Evolutionary conservation across 1,140 invertebrate genomes (phyloP).

Genomic region (Hestina assimilis): DNA sequence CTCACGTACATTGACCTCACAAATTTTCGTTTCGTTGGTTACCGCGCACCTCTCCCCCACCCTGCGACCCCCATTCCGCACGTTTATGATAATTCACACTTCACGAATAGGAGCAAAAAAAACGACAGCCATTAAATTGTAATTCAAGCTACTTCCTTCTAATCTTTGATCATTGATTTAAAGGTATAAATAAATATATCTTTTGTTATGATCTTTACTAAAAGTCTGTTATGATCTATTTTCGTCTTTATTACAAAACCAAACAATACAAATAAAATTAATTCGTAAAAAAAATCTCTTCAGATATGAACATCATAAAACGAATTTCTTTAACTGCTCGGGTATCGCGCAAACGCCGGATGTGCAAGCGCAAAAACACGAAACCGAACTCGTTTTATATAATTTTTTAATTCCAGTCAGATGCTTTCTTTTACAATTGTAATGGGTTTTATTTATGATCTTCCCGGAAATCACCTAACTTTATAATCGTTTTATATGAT

Average conservation of each 20-base stretch:
- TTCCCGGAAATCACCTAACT: constrained; percentile 25
- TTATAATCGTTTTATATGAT: constrained; percentile 11
- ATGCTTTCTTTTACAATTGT: constrained; percentile 28
- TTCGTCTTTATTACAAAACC: neutral
- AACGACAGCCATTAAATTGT: constrained; percentile 3
- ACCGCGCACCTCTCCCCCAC: constrained; percentile 37
- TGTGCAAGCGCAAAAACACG: constrained; percentile 46
- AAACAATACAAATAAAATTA: neutral
- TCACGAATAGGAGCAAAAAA: constrained; percentile 44
- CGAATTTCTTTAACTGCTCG: constrained; percentile 28
- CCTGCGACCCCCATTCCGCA: constrained; percentile 47
- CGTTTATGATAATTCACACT: constrained; percentile 49
- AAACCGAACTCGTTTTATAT: constrained; percentile 41
- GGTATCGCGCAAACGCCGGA: constrained; percentile 37
- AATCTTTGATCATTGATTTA: too few relatives aligned
- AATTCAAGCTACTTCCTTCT: constrained; percentile 2
- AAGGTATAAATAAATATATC: too few relatives aligned
- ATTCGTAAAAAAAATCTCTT: constrained; percentile 21
- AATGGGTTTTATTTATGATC: constrained; percentile 26
- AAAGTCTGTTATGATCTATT: constrained; percentile 15
- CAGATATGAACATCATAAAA: constrained; percentile 28
- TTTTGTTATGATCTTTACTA: constrained; percentile 1
- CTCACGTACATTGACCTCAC: constrained; percentile 70
- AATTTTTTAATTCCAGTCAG: constrained; percentile 47
- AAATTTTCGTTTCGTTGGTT: constrained; percentile 77